These are phyloP conservation scores for Oplegnathus fasciatus DNA, from an alignment of 2,113 vertebrate genomes.

Conservation along the genomic window DNA sequence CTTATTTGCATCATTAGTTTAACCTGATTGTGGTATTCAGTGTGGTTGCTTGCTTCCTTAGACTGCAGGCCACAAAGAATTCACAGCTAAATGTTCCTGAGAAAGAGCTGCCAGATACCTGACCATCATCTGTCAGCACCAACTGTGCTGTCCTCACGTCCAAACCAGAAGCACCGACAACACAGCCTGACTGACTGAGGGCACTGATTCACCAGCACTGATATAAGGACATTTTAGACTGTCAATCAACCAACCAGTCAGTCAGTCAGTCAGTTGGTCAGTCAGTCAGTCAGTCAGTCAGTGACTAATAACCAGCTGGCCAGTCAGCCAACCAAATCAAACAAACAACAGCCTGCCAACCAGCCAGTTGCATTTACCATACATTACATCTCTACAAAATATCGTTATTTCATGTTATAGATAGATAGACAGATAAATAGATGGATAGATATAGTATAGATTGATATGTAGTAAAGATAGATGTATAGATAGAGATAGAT, in stretches of 20 bases:
- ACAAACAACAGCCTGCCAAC: slow-evolving; percentile 1
- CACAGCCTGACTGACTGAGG: neutral
- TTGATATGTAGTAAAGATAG: too few relatives aligned
- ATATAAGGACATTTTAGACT: neutral
- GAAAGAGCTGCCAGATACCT: neutral
- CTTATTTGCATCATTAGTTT: neutral
- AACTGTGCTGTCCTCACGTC: neutral
- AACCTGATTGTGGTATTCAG: neutral
- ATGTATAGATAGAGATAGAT: too few relatives aligned
- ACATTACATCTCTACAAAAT: neutral
- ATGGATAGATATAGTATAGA: too few relatives aligned
- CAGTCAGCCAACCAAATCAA: neutral
- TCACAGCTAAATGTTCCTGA: neutral
- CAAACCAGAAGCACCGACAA: slow-evolving; percentile 6
- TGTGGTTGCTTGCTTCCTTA: neutral
- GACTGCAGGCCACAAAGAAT: neutral
- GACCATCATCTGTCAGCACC: slow-evolving; percentile 22
- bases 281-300: too few relatives aligned
- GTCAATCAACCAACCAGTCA: neutral
- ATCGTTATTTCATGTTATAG: neutral
- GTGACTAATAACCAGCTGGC: neutral
- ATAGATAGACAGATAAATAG: neutral
- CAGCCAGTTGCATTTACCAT: neutral
- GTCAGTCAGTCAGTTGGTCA: neutral
- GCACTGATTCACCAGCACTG: neutral